Evolutionary conservation across 1,140 invertebrate genomes (phyloP).

Genomic region (Dryas iulia): DNA sequence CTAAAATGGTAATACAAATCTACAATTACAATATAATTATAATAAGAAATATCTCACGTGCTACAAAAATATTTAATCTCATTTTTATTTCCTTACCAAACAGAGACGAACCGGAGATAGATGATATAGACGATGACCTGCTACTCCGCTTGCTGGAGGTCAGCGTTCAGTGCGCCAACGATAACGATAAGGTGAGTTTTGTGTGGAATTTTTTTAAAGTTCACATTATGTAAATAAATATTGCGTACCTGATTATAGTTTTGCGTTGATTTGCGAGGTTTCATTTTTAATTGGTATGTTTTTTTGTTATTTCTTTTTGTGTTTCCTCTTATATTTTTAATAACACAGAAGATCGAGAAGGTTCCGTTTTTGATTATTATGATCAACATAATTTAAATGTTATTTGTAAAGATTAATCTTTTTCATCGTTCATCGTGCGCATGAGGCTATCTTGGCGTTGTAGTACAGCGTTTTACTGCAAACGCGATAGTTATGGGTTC

Average conservation of each 20-base stretch:
- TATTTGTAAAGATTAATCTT: too few relatives aligned
- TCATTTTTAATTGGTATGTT: too few relatives aligned
- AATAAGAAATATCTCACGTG: neutral
- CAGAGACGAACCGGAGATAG: constrained; percentile 81
- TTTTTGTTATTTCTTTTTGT: neutral
- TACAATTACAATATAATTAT: too few relatives aligned
- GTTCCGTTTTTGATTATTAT: too few relatives aligned
- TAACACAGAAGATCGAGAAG: too few relatives aligned
- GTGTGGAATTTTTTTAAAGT: neutral
- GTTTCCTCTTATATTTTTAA: too few relatives aligned
- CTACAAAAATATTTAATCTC: neutral
- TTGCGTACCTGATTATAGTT: neutral
- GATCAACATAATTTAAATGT: too few relatives aligned
- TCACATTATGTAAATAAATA: constrained; percentile 1
- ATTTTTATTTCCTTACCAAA: neutral
- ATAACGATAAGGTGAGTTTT: constrained; percentile 85
- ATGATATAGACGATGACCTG: constrained; percentile 85
- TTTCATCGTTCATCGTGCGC: too few relatives aligned
- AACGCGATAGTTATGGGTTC: too few relatives aligned
- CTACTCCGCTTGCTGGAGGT: constrained; percentile 85
- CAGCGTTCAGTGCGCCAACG: constrained; percentile 83
- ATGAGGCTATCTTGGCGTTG: too few relatives aligned
- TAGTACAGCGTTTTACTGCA: too few relatives aligned
- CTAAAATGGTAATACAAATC: too few relatives aligned
- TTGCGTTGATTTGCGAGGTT: neutral